phyloP scores from a whole-genome alignment of 2,888 invertebrate species.

The Urechis unicinctus region DNA sequence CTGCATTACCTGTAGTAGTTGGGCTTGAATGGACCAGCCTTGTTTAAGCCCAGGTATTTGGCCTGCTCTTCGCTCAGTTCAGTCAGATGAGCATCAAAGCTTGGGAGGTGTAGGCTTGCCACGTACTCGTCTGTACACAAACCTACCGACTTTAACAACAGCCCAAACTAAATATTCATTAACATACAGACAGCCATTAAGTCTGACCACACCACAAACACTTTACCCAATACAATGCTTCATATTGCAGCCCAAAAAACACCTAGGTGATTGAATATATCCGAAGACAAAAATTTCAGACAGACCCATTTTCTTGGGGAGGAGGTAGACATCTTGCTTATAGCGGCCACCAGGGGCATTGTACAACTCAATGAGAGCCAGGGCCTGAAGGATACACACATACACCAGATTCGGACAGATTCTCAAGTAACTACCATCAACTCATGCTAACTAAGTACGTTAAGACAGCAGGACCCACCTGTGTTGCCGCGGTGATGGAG shows the following conservation, averaged over 20 bases:
- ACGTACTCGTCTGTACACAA: slow-evolving; percentile 88
- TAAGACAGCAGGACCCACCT: background rate
- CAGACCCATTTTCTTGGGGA: slow-evolving; percentile 97
- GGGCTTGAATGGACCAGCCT: slow-evolving; percentile 97
- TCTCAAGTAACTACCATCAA: no score
- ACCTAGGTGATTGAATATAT: background rate
- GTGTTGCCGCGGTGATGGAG: slow-evolving; percentile 94
- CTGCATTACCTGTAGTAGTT: slow-evolving; percentile 95
- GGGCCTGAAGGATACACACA: slow-evolving; percentile 56
- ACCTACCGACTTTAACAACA: no score
- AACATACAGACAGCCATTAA: background rate
- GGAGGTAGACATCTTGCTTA: slow-evolving; percentile 92
- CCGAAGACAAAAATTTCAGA: background rate
- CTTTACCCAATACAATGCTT: background rate
- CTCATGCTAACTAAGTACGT: no score
- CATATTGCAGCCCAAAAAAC: background rate
- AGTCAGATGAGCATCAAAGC: slow-evolving; percentile 95
- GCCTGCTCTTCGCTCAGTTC: slow-evolving; percentile 95
- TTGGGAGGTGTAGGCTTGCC: slow-evolving; percentile 90
- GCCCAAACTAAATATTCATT: background rate
- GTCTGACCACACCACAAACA: background rate
- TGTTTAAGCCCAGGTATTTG: slow-evolving; percentile 93
- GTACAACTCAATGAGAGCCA: slow-evolving; percentile 92
- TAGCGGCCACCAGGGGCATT: slow-evolving; percentile 92
- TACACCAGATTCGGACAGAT: background rate